Evolutionary conservation across 2,797 vertebrate genomes (phyloP).

Genomic region (Antrozous pallidus): DNA sequence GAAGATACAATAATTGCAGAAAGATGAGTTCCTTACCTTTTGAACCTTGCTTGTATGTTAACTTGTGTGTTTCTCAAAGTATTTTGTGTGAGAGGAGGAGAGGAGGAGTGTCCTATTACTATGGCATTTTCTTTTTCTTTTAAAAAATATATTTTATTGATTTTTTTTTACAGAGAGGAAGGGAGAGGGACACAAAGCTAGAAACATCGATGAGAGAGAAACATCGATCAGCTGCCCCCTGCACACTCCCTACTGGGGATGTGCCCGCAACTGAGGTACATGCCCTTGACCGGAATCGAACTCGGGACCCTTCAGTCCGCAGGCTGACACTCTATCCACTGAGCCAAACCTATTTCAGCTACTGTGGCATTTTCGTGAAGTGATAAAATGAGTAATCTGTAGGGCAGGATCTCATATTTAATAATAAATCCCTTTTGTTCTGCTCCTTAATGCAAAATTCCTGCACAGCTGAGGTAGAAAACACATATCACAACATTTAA

Average conservation of each 20-base stretch:
- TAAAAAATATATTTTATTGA: too few species aligned
- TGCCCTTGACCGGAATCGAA: too few species aligned
- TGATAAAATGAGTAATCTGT: conserved; percentile 3
- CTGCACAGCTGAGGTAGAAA: conserved; percentile 15
- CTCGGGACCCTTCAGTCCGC: too few species aligned
- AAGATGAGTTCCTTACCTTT: background rate
- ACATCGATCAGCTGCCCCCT: too few species aligned
- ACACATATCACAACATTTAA: conserved; percentile 11
- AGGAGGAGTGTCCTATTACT: background rate
- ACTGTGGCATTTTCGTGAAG: background rate
- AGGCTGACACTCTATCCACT: too few species aligned
- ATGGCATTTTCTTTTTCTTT: conserved; percentile 46
- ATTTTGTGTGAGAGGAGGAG: background rate
- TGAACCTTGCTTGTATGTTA: background rate
- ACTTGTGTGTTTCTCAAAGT: background rate
- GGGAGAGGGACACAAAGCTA: too few species aligned
- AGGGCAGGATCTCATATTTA: conserved; percentile 11
- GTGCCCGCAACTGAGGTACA: too few species aligned
- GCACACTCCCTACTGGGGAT: too few species aligned
- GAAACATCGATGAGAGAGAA: too few species aligned
- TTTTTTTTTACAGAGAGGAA: too few species aligned
- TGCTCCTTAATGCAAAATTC: conserved; percentile 8
- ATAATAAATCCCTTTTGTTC: background rate
- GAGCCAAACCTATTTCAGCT: too few species aligned
- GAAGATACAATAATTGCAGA: background rate